Conservation (phyloP, 2,797 vertebrate genomes). For the Fistularia commersonii region DNA sequence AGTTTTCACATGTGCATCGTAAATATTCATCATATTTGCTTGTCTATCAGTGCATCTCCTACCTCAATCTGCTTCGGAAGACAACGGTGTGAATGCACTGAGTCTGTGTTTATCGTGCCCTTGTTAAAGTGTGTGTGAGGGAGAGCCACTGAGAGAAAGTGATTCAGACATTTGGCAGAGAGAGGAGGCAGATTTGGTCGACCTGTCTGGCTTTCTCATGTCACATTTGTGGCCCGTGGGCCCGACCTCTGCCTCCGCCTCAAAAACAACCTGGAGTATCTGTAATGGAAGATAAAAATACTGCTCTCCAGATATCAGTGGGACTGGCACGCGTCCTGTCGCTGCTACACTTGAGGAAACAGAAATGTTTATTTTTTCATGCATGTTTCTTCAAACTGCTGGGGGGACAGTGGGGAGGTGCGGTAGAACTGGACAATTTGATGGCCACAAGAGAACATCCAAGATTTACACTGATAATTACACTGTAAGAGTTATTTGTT, state of each 20-base stretch:
- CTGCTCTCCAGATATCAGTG: slow-evolving; percentile 19
- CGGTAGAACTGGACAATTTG: slow-evolving; percentile 8
- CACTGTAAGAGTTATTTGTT: slow-evolving; percentile 13
- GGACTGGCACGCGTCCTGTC: slow-evolving; percentile 4
- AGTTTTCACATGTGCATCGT: neutral
- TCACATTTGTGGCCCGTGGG: slow-evolving; percentile 48
- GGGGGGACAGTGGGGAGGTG: slow-evolving; percentile 25
- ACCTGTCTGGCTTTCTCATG: slow-evolving; percentile 53
- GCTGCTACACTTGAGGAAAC: slow-evolving; percentile 16
- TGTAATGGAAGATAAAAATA: slow-evolving; percentile 31
- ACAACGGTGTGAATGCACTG: slow-evolving; percentile 10
- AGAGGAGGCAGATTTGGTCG: slow-evolving; percentile 27
- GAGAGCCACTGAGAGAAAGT: slow-evolving; percentile 14
- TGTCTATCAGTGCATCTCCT: slow-evolving; percentile 7
- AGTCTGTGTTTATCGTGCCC: slow-evolving; percentile 21
- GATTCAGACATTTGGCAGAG: slow-evolving; percentile 30
- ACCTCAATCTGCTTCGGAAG: slow-evolving; percentile 5
- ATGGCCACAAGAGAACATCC: slow-evolving; percentile 20
- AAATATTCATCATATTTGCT: neutral
- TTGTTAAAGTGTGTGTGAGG: slow-evolving; percentile 2
- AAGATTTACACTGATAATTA: slow-evolving; percentile 50
- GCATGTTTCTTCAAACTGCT: neutral
- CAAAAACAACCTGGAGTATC: slow-evolving; percentile 47
- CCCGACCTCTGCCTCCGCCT: slow-evolving; percentile 45
- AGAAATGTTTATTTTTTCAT: slow-evolving; percentile 4